Percentiles rank a stretch among this genome's conserved stretches.
These are phyloP conservation scores for Selene dorsalis DNA, from an alignment of 2,797 vertebrate species.

Conservation along the genomic window DNA sequence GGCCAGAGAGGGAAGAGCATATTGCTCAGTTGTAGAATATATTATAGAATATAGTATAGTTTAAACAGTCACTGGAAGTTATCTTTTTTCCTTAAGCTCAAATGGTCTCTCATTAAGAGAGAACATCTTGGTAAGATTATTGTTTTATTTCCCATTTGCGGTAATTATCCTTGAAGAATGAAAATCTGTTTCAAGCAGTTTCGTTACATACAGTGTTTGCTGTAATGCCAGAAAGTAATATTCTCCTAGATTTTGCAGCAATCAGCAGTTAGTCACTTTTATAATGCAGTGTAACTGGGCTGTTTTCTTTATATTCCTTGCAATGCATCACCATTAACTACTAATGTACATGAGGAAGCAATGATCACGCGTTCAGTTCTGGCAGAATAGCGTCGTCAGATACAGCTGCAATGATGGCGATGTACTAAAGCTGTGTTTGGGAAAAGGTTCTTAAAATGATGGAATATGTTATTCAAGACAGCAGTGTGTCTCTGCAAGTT, in stretches of 20 bases:
- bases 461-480: conserved; percentile 7
- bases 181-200: not conserved
- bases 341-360: not conserved
- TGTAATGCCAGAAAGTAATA: not conserved
- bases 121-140: not conserved
- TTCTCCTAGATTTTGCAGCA: not conserved
- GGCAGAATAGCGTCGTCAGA: conserved; percentile 4
- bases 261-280: conserved; percentile 3
- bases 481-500: not conserved
- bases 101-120: not conserved
- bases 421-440: conserved; percentile 3
- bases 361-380: conserved; percentile 30
- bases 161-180: not conserved
- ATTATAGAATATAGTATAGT: not conserved
- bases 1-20: not conserved
- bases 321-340: not conserved
- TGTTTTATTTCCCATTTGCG: not conserved
- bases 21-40: not conserved
- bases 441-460: conserved; percentile 16
- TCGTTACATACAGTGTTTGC: not conserved
- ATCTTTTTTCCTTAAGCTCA: not conserved
- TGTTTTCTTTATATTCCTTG: conserved; percentile 9
- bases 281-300: conserved; percentile 8
- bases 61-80: not conserved
- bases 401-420: not conserved